Conservation (phyloP, 2,888 invertebrate species). For the Drosophila lutescens region DNA sequence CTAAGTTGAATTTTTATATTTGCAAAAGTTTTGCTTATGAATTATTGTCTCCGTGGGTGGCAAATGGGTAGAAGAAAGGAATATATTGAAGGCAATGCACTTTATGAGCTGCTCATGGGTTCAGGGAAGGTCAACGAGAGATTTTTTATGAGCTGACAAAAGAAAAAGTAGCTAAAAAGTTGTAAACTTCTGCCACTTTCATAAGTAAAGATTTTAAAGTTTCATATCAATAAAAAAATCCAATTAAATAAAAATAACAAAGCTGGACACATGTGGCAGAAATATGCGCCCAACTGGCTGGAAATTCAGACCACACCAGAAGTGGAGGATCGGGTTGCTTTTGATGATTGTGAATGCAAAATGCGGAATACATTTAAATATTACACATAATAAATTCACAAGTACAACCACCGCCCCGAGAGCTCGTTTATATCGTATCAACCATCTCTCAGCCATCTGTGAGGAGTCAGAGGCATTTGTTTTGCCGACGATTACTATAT, state of each 20-base stretch:
- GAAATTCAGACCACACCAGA: conserved; percentile 10
- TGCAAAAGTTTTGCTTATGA: conserved; percentile 75
- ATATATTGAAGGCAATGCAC: conserved; percentile 37
- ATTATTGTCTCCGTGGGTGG: conserved; percentile 57
- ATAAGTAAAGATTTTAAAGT: neutral
- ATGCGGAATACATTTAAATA: conserved; percentile 60
- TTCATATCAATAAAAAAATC: neutral
- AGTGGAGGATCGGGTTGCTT: conserved; percentile 32
- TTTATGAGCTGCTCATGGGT: conserved; percentile 34
- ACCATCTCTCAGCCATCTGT: conserved; percentile 65
- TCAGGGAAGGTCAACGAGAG: conserved; percentile 19
- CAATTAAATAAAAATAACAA: conserved; percentile 9
- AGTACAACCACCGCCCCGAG: conserved; percentile 17
- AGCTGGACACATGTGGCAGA: conserved; percentile 27
- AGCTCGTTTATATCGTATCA: conserved; percentile 3
- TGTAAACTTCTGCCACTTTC: neutral
- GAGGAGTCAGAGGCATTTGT: conserved; percentile 38
- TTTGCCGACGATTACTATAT: conserved; percentile 48
- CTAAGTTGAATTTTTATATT: conserved; percentile 78
- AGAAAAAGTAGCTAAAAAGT: conserved; percentile 10
- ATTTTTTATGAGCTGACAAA: conserved; percentile 13
- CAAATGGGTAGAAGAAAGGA: neutral
- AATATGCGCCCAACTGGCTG: conserved; percentile 30
- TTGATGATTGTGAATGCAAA: conserved; percentile 48
- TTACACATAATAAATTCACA: conserved; percentile 33